A percentile compares a stretch with the other conserved stretches of the same genome.
phyloP scores from a whole-genome alignment of 2,113 vertebrate species.

The Triplophysa tibetana region DNA sequence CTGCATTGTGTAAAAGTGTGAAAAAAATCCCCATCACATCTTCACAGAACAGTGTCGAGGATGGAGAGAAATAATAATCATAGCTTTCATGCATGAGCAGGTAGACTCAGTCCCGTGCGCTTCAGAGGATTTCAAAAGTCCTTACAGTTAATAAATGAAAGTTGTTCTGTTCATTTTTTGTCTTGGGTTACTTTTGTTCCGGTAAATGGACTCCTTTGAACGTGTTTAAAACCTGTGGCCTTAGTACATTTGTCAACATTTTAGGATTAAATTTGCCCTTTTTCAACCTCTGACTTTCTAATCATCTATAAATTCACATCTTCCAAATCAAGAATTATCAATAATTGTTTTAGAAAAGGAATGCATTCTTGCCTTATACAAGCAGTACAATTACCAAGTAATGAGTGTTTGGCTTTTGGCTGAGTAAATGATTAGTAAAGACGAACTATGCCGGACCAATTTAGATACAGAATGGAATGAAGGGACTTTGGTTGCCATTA shows the following conservation, averaged over 20 bases:
- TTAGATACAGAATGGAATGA: slow-evolving; percentile 34
- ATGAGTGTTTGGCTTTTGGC: slow-evolving; percentile 55
- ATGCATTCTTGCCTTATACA: slow-evolving; percentile 6
- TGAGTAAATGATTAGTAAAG: slow-evolving; percentile 37
- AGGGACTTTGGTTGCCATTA: slow-evolving; percentile 40
- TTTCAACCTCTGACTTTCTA: background rate
- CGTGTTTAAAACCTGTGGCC: background rate
- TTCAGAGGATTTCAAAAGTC: slow-evolving; percentile 24
- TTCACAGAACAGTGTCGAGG: slow-evolving; percentile 59
- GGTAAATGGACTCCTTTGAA: background rate
- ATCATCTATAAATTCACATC: background rate
- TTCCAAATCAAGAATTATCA: background rate
- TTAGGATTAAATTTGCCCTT: background rate
- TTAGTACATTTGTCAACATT: background rate
- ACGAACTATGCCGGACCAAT: slow-evolving; percentile 36
- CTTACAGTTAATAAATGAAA: slow-evolving; percentile 10
- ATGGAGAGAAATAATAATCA: slow-evolving; percentile 71
- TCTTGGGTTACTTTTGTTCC: background rate
- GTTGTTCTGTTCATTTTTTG: slow-evolving; percentile 14
- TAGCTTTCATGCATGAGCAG: slow-evolving; percentile 72
- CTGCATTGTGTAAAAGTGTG: slow-evolving; percentile 66
- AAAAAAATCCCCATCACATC: slow-evolving; percentile 53
- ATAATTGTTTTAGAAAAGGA: background rate
- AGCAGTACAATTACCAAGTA: slow-evolving; percentile 16
- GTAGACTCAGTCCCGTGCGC: slow-evolving; percentile 58